Evolutionary conservation across 2,888 invertebrate genomes (phyloP).

Genomic region (Macrosoma leucophasiata): DNA sequence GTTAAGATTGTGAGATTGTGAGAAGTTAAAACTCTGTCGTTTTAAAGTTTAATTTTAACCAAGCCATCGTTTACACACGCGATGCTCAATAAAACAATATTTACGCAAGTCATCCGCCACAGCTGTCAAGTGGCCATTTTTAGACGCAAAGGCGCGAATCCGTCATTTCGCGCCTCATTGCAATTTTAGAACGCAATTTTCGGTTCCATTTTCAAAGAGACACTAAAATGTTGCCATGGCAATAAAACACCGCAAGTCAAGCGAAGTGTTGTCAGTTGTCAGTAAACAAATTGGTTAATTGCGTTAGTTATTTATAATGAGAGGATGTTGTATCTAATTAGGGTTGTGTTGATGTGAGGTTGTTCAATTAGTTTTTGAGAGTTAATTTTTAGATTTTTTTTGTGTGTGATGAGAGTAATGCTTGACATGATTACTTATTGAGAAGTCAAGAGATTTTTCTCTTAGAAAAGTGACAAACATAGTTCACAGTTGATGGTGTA

Average conservation of each 20-base stretch:
- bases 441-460: no score
- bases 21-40: no score
- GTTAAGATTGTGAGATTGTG: no score
- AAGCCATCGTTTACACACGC: no score
- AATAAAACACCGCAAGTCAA: slow-evolving; percentile 56
- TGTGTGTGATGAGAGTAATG: no score
- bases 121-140: slow-evolving; percentile 42
- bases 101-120: slow-evolving; percentile 21
- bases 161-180: slow-evolving; percentile 61
- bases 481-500: no score
- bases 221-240: slow-evolving; percentile 64
- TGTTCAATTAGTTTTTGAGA: no score
- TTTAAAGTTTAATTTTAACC: no score
- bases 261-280: slow-evolving; percentile 50
- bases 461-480: no score
- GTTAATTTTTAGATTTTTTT: no score
- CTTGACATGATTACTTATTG: no score
- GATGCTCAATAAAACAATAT: slow-evolving; percentile 1
- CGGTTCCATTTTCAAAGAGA: slow-evolving; percentile 62
- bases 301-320: slow-evolving; percentile 36
- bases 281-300: slow-evolving; percentile 70
- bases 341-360: slow-evolving; percentile 25
- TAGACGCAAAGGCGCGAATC: slow-evolving; percentile 54
- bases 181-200: slow-evolving; percentile 56
- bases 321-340: slow-evolving; percentile 29